phyloP scores from a whole-genome alignment of 2,888 invertebrate genomes.

The Orchestes rusci region DNA sequence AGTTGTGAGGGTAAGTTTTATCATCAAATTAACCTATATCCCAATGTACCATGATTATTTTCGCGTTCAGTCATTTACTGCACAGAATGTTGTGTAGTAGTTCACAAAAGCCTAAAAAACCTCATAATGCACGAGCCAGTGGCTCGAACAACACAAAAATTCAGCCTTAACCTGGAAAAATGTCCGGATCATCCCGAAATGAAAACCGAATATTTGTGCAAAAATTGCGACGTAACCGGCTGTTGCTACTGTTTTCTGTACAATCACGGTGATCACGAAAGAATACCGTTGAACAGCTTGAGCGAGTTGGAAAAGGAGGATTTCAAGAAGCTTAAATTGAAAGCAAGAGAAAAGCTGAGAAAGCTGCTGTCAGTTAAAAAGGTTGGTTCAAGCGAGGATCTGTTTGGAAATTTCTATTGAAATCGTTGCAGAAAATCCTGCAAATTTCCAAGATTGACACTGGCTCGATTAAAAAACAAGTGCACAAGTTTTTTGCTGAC shows the following conservation, averaged over 20 bases:
- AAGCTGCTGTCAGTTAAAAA: too few relatives aligned
- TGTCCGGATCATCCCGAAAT: slow-evolving; percentile 34
- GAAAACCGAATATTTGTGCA: slow-evolving; percentile 41
- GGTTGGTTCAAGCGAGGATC: too few relatives aligned
- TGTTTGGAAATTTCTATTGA: not conserved
- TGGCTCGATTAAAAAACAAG: slow-evolving; percentile 12
- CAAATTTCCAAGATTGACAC: slow-evolving; percentile 13
- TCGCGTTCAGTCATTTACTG: slow-evolving; percentile 31
- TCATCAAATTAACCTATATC: not conserved
- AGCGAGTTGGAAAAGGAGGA: too few relatives aligned
- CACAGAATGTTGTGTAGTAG: slow-evolving; percentile 30
- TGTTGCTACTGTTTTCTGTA: slow-evolving; percentile 45
- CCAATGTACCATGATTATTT: not conserved
- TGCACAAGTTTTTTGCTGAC: slow-evolving; percentile 17
- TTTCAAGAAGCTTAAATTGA: too few relatives aligned
- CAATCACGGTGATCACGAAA: slow-evolving; percentile 39
- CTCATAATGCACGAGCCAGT: slow-evolving; percentile 36
- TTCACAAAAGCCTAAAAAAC: slow-evolving; percentile 40
- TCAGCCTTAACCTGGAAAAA: slow-evolving; percentile 25
- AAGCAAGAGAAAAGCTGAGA: too few relatives aligned
- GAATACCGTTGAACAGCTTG: slow-evolving; percentile 26
- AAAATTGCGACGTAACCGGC: slow-evolving; percentile 37
- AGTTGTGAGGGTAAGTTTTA: slow-evolving; percentile 33
- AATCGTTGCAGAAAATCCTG: not conserved
- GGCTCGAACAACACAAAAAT: slow-evolving; percentile 14